phyloP scores from a whole-genome alignment of 37 sponge, comb jelly and placozoan species.

The Halisarca cf. caerulea region DNA sequence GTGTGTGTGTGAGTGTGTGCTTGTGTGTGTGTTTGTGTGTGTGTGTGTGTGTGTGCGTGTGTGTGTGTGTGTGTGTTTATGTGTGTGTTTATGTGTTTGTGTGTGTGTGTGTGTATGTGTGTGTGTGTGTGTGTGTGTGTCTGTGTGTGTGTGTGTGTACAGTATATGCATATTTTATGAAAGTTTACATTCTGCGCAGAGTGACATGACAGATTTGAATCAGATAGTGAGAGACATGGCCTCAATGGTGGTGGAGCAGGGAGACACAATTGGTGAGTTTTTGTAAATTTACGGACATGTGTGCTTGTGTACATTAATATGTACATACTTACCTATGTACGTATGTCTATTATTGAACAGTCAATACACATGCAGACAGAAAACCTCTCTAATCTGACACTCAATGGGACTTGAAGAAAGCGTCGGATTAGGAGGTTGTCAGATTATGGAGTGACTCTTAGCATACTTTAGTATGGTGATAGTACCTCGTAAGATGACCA shows the following conservation, averaged over 20 bases:
- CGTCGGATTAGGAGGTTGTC: too few species aligned
- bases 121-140: background rate
- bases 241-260: conserved; percentile 16
- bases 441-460: too few species aligned
- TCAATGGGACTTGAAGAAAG: too few species aligned
- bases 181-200: background rate
- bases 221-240: conserved; percentile 32
- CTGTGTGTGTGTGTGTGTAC: too few species aligned
- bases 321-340: too few species aligned
- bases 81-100: background rate
- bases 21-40: background rate
- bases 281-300: background rate
- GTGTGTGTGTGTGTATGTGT: background rate
- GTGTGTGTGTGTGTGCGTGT: background rate
- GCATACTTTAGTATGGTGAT: too few species aligned
- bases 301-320: too few species aligned
- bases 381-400: too few species aligned
- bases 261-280: conserved; percentile 10
- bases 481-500: too few species aligned
- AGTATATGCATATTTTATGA: too few species aligned
- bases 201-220: conserved; percentile 24
- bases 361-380: too few species aligned
- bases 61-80: background rate
- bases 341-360: too few species aligned
- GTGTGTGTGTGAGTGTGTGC: background rate